phyloP scores from a whole-genome alignment of 2,113 vertebrate genomes.

The Mobula hypostoma region DNA sequence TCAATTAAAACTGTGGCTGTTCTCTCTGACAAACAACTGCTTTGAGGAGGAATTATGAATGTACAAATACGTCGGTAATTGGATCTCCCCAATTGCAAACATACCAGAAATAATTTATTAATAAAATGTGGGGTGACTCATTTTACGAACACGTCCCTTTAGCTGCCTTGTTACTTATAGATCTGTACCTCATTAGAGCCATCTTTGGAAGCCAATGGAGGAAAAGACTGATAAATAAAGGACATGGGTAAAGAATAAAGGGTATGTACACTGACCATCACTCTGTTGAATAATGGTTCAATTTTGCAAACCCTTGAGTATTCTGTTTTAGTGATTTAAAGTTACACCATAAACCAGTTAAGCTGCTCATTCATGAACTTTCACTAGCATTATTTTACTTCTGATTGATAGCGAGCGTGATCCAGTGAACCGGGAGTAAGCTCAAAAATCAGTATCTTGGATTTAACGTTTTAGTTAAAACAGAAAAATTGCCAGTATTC shows the following conservation, averaged over 20 bases:
- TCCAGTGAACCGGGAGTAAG: not conserved
- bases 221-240: not conserved
- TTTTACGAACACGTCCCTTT: not conserved
- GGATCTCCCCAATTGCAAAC: too few species aligned
- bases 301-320: not conserved
- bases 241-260: too few species aligned
- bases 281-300: not conserved
- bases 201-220: not conserved
- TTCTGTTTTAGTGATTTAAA: not conserved
- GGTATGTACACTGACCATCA: not conserved
- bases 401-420: not conserved
- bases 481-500: not conserved
- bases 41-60: too few species aligned
- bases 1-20: too few species aligned
- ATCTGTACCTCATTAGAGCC: not conserved
- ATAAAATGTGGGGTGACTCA: not conserved
- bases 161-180: not conserved
- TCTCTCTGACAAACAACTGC: too few species aligned
- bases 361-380: not conserved
- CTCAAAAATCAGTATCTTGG: not conserved
- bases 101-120: not conserved
- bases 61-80: too few species aligned
- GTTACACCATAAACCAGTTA: not conserved
- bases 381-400: not conserved
- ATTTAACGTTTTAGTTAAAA: not conserved